phyloP scores from a whole-genome alignment of 2,797 vertebrate genomes.

The Macropodus opercularis region DNA sequence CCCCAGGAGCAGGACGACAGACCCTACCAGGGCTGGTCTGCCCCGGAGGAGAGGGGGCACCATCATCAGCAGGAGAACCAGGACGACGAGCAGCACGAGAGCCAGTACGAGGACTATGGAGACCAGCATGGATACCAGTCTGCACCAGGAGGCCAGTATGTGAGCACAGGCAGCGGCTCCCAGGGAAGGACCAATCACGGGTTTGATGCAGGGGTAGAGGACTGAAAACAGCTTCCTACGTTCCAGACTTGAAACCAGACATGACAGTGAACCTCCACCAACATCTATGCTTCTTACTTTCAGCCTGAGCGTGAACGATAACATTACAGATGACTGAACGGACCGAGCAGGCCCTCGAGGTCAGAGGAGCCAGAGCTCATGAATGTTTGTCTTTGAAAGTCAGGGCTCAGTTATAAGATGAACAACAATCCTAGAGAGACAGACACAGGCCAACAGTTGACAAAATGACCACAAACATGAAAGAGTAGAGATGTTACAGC shows the following conservation, averaged over 20 bases:
- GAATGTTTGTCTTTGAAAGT: no score
- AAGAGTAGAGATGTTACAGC: no score
- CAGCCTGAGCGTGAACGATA: not conserved
- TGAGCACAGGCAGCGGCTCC: slow-evolving; percentile 74
- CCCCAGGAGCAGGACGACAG: slow-evolving; percentile 72
- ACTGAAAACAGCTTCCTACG: slow-evolving; percentile 50
- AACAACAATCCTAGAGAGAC: no score
- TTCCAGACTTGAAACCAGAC: not conserved
- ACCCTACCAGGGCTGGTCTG: slow-evolving; percentile 87
- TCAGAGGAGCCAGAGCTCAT: no score
- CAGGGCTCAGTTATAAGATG: no score
- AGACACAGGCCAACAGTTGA: no score
- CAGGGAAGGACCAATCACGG: slow-evolving; percentile 69
- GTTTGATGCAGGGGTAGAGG: slow-evolving; percentile 58
- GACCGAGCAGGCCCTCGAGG: no score
- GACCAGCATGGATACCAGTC: slow-evolving; percentile 25
- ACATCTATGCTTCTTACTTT: not conserved
- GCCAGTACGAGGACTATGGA: slow-evolving; percentile 23
- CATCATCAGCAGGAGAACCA: slow-evolving; percentile 76
- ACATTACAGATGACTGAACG: no score
- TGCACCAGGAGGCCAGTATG: slow-evolving; percentile 68
- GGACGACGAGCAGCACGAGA: slow-evolving; percentile 24
- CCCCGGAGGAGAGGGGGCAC: slow-evolving; percentile 85
- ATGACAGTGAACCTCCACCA: not conserved
- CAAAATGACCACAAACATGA: not conserved